Conservation (phyloP, 2,113 vertebrate genomes). For the Myrmecobius fasciatus region DNA sequence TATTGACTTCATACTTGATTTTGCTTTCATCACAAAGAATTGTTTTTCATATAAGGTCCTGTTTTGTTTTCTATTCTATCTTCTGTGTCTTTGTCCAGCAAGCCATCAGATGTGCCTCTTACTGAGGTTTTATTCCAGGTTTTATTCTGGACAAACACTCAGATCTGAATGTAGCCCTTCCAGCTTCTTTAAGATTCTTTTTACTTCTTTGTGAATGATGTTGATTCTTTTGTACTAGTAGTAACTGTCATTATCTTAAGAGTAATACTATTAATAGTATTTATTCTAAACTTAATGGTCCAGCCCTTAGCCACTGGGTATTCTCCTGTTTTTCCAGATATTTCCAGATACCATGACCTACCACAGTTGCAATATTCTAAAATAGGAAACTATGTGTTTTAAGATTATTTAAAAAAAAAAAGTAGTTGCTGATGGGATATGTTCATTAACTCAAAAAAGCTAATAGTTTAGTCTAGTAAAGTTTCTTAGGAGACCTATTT, state of each 20-base stretch:
- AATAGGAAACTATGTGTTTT: background rate
- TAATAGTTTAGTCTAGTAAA: background rate
- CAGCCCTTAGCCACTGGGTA: background rate
- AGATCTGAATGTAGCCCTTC: conserved; percentile 3
- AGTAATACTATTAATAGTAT: conserved; percentile 7
- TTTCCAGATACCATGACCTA: background rate
- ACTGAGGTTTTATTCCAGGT: conserved; percentile 3
- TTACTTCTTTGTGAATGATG: conserved; percentile 6
- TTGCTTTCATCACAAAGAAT: conserved; percentile 2
- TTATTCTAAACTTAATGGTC: background rate
- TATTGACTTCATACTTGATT: background rate
- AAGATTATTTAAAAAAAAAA: background rate
- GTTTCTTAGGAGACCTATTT: background rate
- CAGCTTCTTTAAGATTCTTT: background rate
- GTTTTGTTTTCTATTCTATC: background rate
- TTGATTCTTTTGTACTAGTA: conserved; percentile 41
- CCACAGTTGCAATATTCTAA: background rate
- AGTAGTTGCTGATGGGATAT: background rate
- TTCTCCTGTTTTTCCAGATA: background rate
- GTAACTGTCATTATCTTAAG: conserved; percentile 18
- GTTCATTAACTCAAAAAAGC: background rate
- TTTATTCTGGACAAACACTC: background rate
- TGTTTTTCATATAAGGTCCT: background rate
- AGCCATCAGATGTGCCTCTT: background rate
- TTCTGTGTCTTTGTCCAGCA: background rate